Conservation (phyloP, 2,888 invertebrate genomes). For the Chrysotoxum bicinctum region DNA sequence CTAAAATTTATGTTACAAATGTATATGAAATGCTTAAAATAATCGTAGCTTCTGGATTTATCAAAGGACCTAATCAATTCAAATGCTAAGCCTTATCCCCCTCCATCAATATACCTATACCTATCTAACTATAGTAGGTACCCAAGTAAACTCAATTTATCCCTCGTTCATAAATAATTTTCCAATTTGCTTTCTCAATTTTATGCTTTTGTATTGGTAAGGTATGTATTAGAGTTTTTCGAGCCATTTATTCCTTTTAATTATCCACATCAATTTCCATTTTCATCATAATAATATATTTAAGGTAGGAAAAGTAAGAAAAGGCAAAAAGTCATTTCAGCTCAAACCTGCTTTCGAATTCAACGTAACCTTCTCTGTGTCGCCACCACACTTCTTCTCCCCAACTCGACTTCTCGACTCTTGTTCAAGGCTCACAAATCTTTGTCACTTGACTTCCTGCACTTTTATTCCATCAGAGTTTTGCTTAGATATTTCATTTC, state of each 20-base stretch:
- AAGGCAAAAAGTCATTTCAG: conserved; percentile 46
- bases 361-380: not conserved
- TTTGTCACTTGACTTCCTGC: conserved; percentile 73
- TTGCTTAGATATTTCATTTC: conserved; percentile 64
- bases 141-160: not conserved
- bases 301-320: conserved; percentile 37
- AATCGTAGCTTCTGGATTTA: too few species aligned
- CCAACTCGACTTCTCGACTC: not conserved
- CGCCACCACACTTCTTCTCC: not conserved
- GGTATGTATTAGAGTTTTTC: conserved; percentile 19
- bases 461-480: conserved; percentile 70
- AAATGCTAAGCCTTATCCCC: too few species aligned
- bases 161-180: conserved; percentile 67
- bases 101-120: too few species aligned
- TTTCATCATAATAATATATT: conserved; percentile 72
- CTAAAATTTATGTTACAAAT: too few species aligned
- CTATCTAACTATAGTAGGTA: too few species aligned
- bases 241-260: conserved; percentile 69
- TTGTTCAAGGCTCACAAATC: conserved; percentile 62
- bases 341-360: not conserved
- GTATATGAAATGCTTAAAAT: too few species aligned
- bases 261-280: conserved; percentile 71
- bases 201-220: not conserved
- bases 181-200: conserved; percentile 54
- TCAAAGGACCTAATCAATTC: too few species aligned